phyloP scores from a whole-genome alignment of 2,888 invertebrate genomes.

The Stenoptilia bipunctidactyla region DNA sequence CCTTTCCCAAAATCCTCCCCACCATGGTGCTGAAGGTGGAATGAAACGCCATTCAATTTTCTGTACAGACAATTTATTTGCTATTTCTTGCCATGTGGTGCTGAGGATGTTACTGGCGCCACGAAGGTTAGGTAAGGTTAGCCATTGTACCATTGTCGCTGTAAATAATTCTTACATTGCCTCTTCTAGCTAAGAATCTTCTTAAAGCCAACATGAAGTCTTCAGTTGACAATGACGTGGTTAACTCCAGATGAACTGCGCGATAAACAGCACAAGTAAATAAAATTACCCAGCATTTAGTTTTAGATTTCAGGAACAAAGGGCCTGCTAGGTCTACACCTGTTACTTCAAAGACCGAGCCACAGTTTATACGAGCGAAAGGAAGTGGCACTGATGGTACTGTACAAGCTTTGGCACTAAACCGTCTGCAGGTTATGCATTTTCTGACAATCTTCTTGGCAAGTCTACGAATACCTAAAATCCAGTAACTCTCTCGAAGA shows the following conservation, averaged over 20 bases:
- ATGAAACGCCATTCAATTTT: constrained; percentile 2
- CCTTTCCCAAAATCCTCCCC: constrained; percentile 7
- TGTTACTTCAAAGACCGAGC: constrained; percentile 5
- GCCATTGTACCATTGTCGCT: constrained; percentile 9
- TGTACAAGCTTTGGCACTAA: neutral
- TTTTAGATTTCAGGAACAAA: neutral
- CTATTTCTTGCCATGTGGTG: neutral
- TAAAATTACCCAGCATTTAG: constrained; percentile 8
- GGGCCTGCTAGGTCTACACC: constrained; percentile 10
- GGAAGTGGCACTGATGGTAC: constrained; percentile 5
- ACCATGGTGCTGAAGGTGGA: constrained; percentile 4
- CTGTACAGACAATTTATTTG: neutral
- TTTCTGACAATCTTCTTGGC: constrained; percentile 1
- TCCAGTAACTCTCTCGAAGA: constrained; percentile 6
- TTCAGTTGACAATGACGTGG: neutral
- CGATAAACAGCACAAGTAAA: constrained; percentile 9
- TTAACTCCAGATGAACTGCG: constrained; percentile 8
- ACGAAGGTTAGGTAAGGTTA: too few species aligned
- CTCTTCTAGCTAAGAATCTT: constrained; percentile 3
- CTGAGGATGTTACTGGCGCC: constrained; percentile 4
- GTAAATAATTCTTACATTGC: constrained; percentile 2
- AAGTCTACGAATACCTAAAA: constrained; percentile 3
- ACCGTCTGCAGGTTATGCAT: constrained; percentile 6
- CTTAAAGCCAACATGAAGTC: neutral
- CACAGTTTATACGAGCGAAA: neutral